phyloP scores from a whole-genome alignment of 2,888 invertebrate species.

The Scaptomyza cyrtandrae region DNA sequence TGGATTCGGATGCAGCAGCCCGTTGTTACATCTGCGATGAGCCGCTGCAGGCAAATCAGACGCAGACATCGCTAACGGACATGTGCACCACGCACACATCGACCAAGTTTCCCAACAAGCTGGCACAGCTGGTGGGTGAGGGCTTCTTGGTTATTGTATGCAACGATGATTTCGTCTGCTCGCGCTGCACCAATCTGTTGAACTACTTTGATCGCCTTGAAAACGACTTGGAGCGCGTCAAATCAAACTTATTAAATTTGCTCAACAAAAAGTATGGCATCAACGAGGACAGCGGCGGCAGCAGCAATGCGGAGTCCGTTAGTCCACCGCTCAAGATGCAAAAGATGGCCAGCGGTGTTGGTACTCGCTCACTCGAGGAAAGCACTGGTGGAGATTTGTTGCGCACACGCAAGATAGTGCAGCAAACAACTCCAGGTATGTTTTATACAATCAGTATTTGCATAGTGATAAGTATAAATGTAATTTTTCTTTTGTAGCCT shows the following conservation, averaged over 20 bases:
- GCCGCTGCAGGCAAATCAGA: constrained; percentile 74
- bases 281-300: constrained; percentile 80
- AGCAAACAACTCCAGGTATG: constrained; percentile 77
- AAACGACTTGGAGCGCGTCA: constrained; percentile 84
- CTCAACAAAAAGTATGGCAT: constrained; percentile 84
- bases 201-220: constrained; percentile 85
- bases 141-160: constrained; percentile 85
- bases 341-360: constrained; percentile 80
- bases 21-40: constrained; percentile 85
- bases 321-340: constrained; percentile 84
- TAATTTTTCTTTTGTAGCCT: constrained; percentile 10
- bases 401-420: constrained; percentile 72
- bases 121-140: constrained; percentile 85
- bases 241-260: constrained; percentile 82
- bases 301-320: constrained; percentile 41
- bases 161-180: constrained; percentile 85
- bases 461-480: background rate
- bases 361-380: constrained; percentile 69
- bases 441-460: background rate
- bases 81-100: constrained; percentile 84
- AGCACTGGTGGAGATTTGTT: constrained; percentile 53
- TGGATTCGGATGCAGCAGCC: constrained; percentile 59
- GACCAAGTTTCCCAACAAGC: constrained; percentile 85
- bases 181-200: constrained; percentile 84
- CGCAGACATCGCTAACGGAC: constrained; percentile 82